Evolutionary conservation across 2,888 invertebrate species (phyloP).

Genomic region (Acanthoscelides obtectus): DNA sequence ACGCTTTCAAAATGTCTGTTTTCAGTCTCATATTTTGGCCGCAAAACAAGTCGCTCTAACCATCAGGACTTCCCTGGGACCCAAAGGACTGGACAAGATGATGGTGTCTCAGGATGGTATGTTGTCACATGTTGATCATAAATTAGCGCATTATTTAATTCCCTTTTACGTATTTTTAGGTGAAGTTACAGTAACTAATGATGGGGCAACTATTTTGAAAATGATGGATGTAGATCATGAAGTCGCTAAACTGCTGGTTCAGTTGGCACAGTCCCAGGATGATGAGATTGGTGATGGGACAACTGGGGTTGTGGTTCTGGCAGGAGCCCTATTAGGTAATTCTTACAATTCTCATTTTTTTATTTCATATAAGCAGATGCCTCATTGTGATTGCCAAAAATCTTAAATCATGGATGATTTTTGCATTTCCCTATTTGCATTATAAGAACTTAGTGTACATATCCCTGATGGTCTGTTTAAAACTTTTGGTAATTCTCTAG

Average conservation of each 20-base stretch:
- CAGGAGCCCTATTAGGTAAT: conserved; percentile 69
- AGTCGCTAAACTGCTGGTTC: conserved; percentile 96
- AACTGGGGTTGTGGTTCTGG: conserved; percentile 89
- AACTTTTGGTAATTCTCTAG: no score
- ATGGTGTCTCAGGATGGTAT: conserved; percentile 91
- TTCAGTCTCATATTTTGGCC: conserved; percentile 96
- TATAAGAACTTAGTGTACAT: no score
- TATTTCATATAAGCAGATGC: no score
- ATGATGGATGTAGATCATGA: conserved; percentile 99
- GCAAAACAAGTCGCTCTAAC: conserved; percentile 88
- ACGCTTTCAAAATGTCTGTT: conserved; percentile 22
- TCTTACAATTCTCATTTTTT: no score
- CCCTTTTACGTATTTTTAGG: conserved; percentile 24
- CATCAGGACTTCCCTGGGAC: conserved; percentile 90
- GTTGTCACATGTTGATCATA: not conserved
- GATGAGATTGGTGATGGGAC: conserved; percentile 99
- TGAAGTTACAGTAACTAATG: conserved; percentile 96
- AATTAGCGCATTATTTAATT: not conserved
- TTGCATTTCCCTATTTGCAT: no score
- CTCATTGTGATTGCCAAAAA: no score
- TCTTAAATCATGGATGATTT: no score
- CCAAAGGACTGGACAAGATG: conserved; percentile 96
- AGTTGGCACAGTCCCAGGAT: conserved; percentile 97
- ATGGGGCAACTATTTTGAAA: conserved; percentile 98
- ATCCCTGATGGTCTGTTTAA: no score